Conservation (phyloP, 1,140 invertebrate genomes). For the Drosophila miranda region DNA sequence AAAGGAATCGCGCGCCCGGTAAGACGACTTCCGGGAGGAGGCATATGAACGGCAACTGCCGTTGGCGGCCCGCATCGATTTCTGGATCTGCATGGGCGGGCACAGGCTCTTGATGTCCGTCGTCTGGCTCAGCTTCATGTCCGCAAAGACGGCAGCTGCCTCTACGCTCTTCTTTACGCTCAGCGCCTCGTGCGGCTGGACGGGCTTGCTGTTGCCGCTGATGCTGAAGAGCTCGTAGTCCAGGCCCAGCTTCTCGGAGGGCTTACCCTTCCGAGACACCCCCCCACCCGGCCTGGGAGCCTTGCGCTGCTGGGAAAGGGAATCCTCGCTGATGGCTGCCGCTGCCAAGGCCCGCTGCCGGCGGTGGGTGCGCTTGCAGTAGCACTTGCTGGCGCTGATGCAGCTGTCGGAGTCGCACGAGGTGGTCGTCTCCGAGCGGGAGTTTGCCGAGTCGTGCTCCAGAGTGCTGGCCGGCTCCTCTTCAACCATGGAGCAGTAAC, state of each 20-base stretch:
- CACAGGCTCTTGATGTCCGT: conserved; percentile 81
- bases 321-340: conserved; percentile 55
- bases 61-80: conserved; percentile 24
- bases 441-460: conserved; percentile 71
- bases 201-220: conserved; percentile 79
- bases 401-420: conserved; percentile 93
- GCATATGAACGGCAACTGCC: conserved; percentile 57
- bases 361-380: conserved; percentile 86
- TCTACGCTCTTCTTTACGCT: conserved; percentile 94
- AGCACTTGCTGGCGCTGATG: conserved; percentile 94
- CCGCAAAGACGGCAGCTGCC: conserved; percentile 92
- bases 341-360: conserved; percentile 41
- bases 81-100: conserved; percentile 18
- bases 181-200: conserved; percentile 87
- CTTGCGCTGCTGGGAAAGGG: conserved; percentile 60
- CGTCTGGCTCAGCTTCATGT: conserved; percentile 84
- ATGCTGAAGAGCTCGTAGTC: conserved; percentile 88
- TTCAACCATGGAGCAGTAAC: conserved; percentile 86
- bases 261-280: conserved; percentile 39
- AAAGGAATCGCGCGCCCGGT: conserved; percentile 62
- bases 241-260: conserved; percentile 85
- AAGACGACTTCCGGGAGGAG: conserved; percentile 58
- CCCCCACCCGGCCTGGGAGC: conserved; percentile 16
- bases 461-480: conserved; percentile 63
- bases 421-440: conserved; percentile 84